A percentile compares a stretch with the other conserved stretches of the same genome.
phyloP scores from a whole-genome alignment of 2,797 vertebrate species.

The Lophius americanus region DNA sequence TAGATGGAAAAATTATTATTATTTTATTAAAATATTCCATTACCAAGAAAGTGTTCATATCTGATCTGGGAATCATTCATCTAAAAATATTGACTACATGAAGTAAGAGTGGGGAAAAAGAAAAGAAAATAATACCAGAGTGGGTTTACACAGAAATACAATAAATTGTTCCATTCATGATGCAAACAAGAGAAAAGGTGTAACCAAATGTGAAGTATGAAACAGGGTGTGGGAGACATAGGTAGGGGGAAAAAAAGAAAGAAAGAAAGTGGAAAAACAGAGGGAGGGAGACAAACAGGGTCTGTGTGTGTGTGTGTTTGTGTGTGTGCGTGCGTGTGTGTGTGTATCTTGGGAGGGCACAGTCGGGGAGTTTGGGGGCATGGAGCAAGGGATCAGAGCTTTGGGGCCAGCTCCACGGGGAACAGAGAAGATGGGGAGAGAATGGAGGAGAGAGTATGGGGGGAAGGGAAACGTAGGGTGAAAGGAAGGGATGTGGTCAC shows the following conservation, averaged over 20 bases:
- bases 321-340: slow-evolving; percentile 38
- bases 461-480: slow-evolving; percentile 60
- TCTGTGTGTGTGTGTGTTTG: slow-evolving; percentile 54
- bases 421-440: slow-evolving; percentile 73
- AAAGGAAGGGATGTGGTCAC: slow-evolving; percentile 77
- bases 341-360: slow-evolving; percentile 67
- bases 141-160: slow-evolving; percentile 3
- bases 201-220: slow-evolving; percentile 54
- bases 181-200: slow-evolving; percentile 26
- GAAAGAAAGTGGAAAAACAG: slow-evolving; percentile 67
- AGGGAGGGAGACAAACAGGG: slow-evolving; percentile 66
- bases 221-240: slow-evolving; percentile 60
- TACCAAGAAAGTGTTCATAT: neutral
- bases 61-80: neutral
- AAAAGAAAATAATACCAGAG: neutral
- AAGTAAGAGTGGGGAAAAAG: neutral
- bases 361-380: slow-evolving; percentile 70
- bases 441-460: slow-evolving; percentile 61
- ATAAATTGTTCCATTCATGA: slow-evolving; percentile 19
- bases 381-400: slow-evolving; percentile 76
- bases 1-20: no score
- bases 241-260: slow-evolving; percentile 30
- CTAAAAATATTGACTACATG: neutral
- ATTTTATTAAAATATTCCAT: neutral
- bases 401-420: slow-evolving; percentile 79